These are phyloP conservation scores for Gallinago nigripennis DNA, from an alignment of 2,797 vertebrate genomes.

Conservation along the genomic window DNA sequence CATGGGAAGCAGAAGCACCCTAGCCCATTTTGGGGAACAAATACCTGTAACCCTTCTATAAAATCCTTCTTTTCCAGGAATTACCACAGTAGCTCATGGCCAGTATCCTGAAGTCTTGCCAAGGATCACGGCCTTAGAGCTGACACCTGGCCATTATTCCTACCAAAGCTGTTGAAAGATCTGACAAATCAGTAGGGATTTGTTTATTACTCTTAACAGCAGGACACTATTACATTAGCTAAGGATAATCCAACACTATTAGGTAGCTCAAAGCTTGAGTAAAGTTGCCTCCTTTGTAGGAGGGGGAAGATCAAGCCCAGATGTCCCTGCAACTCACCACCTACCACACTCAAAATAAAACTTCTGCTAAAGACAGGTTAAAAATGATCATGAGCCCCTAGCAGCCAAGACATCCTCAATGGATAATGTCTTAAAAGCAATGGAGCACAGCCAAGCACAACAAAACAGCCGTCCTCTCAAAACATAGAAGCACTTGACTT, in stretches of 20 bases:
- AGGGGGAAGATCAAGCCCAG: background rate
- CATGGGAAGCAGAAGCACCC: background rate
- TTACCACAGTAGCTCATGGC: background rate
- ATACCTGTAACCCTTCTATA: background rate
- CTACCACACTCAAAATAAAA: background rate
- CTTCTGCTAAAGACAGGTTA: background rate
- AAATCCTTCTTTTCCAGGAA: slow-evolving; percentile 20
- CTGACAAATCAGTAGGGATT: background rate
- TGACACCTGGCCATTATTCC: background rate
- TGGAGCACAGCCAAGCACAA: background rate
- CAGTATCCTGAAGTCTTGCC: background rate
- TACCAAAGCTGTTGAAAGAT: background rate
- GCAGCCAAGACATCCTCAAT: background rate
- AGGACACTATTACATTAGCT: background rate
- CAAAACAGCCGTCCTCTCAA: background rate
- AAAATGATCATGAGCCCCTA: background rate
- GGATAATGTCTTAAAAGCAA: background rate
- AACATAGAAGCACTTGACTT: background rate
- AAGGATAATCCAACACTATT: background rate
- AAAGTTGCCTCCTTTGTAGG: background rate
- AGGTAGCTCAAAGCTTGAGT: background rate
- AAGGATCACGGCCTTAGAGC: background rate
- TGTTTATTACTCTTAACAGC: background rate
- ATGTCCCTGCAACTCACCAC: background rate
- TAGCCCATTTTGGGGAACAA: background rate